phyloP scores from a whole-genome alignment of 2,888 invertebrate genomes.

The Cataglyphis altisquamis region DNA sequence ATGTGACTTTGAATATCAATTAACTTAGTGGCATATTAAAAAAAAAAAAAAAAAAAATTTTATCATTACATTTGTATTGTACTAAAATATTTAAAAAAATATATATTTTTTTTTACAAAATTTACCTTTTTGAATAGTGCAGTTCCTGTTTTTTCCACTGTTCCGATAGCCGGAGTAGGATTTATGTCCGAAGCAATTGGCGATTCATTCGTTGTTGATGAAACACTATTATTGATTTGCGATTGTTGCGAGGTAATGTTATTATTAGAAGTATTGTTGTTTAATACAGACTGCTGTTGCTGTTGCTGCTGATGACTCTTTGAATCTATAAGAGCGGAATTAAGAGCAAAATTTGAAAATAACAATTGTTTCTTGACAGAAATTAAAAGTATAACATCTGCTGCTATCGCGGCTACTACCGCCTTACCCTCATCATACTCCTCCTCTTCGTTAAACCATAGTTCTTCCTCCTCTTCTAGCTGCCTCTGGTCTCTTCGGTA shows the following conservation, averaged over 20 bases:
- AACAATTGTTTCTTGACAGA: slow-evolving; percentile 83
- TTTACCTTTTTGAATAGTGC: slow-evolving; percentile 86
- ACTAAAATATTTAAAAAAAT: background rate
- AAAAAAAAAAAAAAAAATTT: background rate
- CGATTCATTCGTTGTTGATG: slow-evolving; percentile 81
- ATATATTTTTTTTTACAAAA: background rate
- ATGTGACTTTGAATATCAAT: background rate
- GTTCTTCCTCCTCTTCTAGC: slow-evolving; percentile 98
- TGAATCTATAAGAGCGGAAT: slow-evolving; percentile 79
- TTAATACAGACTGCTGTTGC: slow-evolving; percentile 81
- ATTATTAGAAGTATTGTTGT: slow-evolving; percentile 86
- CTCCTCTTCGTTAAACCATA: slow-evolving; percentile 99
- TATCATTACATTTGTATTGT: background rate
- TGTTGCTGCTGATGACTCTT: slow-evolving; percentile 84
- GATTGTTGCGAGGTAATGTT: slow-evolving; percentile 84
- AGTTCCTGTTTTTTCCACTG: slow-evolving; percentile 86
- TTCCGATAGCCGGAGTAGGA: slow-evolving; percentile 80
- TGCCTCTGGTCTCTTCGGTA: slow-evolving; percentile 97
- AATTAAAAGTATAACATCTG: slow-evolving; percentile 84
- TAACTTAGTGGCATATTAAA: background rate
- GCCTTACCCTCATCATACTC: slow-evolving; percentile 94
- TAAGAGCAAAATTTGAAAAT: slow-evolving; percentile 80
- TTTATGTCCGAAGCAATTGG: slow-evolving; percentile 80
- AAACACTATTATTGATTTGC: slow-evolving; percentile 81
- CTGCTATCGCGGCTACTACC: slow-evolving; percentile 86